Evolutionary conservation across 2,888 invertebrate genomes (phyloP).

Genomic region (Gandaritis pyraliata): DNA sequence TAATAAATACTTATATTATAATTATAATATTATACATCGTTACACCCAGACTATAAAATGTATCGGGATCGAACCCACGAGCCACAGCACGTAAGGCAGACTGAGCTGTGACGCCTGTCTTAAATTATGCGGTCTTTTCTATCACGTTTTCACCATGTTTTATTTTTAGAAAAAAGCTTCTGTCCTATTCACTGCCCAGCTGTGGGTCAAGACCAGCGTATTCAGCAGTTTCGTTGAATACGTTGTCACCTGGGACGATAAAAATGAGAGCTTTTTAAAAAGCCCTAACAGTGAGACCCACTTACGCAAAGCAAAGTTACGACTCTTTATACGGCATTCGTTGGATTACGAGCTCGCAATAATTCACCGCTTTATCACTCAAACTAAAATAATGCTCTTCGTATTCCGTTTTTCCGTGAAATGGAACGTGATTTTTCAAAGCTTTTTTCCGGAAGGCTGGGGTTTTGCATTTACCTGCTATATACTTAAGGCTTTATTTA

Average conservation of each 20-base stretch:
- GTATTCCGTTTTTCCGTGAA: constrained; percentile 23
- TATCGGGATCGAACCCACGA: too few relatives aligned
- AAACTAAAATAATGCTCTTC: constrained; percentile 53
- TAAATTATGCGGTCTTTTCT: too few relatives aligned
- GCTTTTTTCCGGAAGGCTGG: constrained; percentile 19
- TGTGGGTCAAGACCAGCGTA: too few relatives aligned
- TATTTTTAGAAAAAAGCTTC: too few relatives aligned
- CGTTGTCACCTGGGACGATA: constrained; percentile 12
- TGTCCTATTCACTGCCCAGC: too few relatives aligned
- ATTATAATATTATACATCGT: too few relatives aligned
- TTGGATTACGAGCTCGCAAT: constrained; percentile 49
- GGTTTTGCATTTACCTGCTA: constrained; percentile 15
- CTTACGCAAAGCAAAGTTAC: constrained; percentile 42
- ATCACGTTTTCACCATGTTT: too few relatives aligned
- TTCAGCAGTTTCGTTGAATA: neutral
- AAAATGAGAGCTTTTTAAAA: constrained; percentile 31
- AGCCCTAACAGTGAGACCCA: constrained; percentile 38
- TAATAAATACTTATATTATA: too few relatives aligned
- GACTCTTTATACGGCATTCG: constrained; percentile 38
- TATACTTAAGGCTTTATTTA: constrained; percentile 5
- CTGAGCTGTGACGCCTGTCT: too few relatives aligned
- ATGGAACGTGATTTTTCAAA: constrained; percentile 24
- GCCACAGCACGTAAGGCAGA: too few relatives aligned
- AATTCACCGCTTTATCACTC: constrained; percentile 59
- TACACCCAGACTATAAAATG: too few relatives aligned